Base-by-base conservation (phyloP, 2,113 vertebrate genomes). In the Otocyon megalotis region DNA sequence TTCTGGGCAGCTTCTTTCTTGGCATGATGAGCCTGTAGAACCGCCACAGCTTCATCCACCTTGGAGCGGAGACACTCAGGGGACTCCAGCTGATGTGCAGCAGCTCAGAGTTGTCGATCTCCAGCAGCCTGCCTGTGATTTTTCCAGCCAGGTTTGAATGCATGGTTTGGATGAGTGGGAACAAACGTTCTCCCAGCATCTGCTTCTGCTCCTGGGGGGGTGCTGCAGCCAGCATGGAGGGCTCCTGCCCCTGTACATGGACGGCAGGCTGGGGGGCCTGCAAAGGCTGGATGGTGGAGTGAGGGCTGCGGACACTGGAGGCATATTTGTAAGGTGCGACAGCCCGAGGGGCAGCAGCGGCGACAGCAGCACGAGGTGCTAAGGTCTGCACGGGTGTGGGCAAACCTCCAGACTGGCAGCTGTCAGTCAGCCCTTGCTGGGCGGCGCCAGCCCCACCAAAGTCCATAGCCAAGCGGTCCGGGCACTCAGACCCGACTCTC, bases 121-220 rank as follows among this genome's bases (percentile, higher is more conserved):
- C 99, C 80, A 99, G 99, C 98, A 99, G 98, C 99, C 99, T 99
- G 71, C 99, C 99, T 0, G 99, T 99, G 96, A 99, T 99, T 98
- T 99, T 99, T 88, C 99, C 99, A 0, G 99, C 99, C 94, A 99
- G 98, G 98, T 99, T 99, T 79, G 99, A 99, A 94, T 99, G 99
- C 99, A 99, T 99, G 93, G 99, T 98, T 98, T 99, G 99, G 97
- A 99, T 99, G 86, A 99, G 98, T 0, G 99, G 99, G 98, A 99
- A 99, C 93, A 99, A 98, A 90, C 99, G 99, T 83, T 99, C 99
- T 94, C 99, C 99, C 84, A 99, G 98, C 99, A 99, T 99, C 98
- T 99, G 99, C 96, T 99, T 99, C 99, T 99, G 99, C 98, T 99
- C 99, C 98, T 99, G 99, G 12, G 99, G 99, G 20, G 99, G 99